Conservation (phyloP, 92 coral and sea anemone genomes). For the Zoanthus sociatus region DNA sequence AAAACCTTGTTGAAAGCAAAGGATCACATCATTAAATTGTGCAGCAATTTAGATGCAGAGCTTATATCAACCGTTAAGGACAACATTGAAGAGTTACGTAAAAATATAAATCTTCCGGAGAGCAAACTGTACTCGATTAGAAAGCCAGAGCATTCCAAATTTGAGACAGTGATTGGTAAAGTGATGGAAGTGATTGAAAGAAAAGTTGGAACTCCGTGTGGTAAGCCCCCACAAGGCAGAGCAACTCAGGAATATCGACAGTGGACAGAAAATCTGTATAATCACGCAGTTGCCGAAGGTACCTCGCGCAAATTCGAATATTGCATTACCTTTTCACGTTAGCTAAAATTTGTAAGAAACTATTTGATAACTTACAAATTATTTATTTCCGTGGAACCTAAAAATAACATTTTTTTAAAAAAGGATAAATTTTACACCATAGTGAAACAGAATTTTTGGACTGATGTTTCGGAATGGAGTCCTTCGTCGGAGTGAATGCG, state of each 20-base stretch:
- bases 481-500: no score
- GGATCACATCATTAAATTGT: constrained; percentile 77
- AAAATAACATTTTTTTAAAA: no score
- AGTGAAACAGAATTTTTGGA: no score
- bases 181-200: constrained; percentile 75
- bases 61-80: constrained; percentile 75
- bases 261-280: constrained; percentile 81
- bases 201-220: constrained; percentile 43
- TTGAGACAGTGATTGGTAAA: constrained; percentile 63
- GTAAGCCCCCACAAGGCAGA: constrained; percentile 47
- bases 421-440: no score
- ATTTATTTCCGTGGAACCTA: no score
- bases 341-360: no score
- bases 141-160: constrained; percentile 55
- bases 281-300: constrained; percentile 55
- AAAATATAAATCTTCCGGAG: constrained; percentile 63
- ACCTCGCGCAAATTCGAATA: neutral
- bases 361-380: no score
- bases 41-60: constrained; percentile 84
- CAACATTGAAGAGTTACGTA: constrained; percentile 60
- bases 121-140: constrained; percentile 56
- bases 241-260: constrained; percentile 83
- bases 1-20: constrained; percentile 67
- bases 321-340: no score
- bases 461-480: no score